Evolutionary conservation across 1,140 invertebrate genomes (phyloP).

Genomic region (Augochlora pura): DNA sequence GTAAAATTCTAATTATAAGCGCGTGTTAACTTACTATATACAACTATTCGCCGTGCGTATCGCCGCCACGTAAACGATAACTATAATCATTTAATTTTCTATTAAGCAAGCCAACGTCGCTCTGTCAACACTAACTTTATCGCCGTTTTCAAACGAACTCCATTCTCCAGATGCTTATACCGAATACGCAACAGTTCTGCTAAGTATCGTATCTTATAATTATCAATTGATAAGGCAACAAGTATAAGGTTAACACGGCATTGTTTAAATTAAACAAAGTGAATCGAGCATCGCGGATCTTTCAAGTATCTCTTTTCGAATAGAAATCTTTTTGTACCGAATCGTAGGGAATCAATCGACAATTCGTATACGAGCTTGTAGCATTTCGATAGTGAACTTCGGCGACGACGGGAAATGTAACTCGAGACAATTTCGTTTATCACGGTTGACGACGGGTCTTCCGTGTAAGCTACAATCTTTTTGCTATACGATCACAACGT

Average conservation of each 20-base stretch:
- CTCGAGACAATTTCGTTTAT: slow-evolving; percentile 14
- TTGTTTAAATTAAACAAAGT: not conserved
- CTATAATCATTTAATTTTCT: not conserved
- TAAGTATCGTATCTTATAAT: not conserved
- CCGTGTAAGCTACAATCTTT: slow-evolving; percentile 22
- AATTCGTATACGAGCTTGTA: slow-evolving; percentile 36
- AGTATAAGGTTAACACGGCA: not conserved
- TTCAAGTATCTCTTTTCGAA: slow-evolving; percentile 1
- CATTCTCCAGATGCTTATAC: not conserved
- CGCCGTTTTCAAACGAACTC: not conserved
- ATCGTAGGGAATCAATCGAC: not conserved
- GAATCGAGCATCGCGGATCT: not conserved
- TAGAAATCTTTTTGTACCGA: slow-evolving; percentile 25
- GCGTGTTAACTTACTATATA: slow-evolving; percentile 2
- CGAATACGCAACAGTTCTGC: not conserved
- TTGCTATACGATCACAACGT: slow-evolving; percentile 35
- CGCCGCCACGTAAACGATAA: not conserved
- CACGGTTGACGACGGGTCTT: not conserved
- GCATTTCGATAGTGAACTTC: not conserved
- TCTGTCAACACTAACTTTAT: slow-evolving; percentile 15
- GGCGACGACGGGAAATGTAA: not conserved
- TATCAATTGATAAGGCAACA: not conserved
- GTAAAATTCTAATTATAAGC: not conserved
- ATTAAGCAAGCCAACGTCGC: not conserved
- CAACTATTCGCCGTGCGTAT: not conserved